Evolutionary conservation across 2,113 vertebrate genomes (phyloP).

Genomic region (Gobio gobio): DNA sequence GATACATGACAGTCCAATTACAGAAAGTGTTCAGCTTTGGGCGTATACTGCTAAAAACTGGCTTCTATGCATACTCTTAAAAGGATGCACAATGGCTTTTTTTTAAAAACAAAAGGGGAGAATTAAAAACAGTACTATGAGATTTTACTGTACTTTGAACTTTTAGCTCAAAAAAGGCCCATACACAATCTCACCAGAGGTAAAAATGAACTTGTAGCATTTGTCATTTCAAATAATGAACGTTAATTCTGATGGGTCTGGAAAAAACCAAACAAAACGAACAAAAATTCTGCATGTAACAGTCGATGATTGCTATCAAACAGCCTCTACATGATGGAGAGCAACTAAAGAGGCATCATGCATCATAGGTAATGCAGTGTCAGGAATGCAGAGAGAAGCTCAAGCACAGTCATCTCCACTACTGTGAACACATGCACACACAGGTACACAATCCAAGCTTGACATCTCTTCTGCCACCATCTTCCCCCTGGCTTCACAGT

Average conservation of each 20-base stretch:
- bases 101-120: constrained; percentile 9
- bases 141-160: constrained; percentile 26
- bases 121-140: constrained; percentile 5
- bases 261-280: constrained; percentile 16
- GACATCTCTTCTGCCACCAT: constrained; percentile 29
- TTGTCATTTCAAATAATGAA: not conserved
- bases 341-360: constrained; percentile 54
- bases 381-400: constrained; percentile 59
- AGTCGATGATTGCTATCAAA: constrained; percentile 76
- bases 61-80: constrained; percentile 2
- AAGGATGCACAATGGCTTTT: constrained; percentile 37
- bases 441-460: constrained; percentile 52
- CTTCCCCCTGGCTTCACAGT: constrained; percentile 60
- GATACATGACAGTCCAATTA: constrained; percentile 64
- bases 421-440: constrained; percentile 48
- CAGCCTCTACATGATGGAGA: constrained; percentile 59
- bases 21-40: constrained; percentile 56
- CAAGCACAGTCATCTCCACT: constrained; percentile 45
- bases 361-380: constrained; percentile 65
- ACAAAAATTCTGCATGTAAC: constrained; percentile 73
- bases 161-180: constrained; percentile 8
- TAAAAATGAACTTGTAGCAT: not conserved
- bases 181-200: not conserved
- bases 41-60: constrained; percentile 44
- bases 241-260: constrained; percentile 14